Conservation (phyloP, 2,113 vertebrate species). For the Hippopotamus amphibius region DNA sequence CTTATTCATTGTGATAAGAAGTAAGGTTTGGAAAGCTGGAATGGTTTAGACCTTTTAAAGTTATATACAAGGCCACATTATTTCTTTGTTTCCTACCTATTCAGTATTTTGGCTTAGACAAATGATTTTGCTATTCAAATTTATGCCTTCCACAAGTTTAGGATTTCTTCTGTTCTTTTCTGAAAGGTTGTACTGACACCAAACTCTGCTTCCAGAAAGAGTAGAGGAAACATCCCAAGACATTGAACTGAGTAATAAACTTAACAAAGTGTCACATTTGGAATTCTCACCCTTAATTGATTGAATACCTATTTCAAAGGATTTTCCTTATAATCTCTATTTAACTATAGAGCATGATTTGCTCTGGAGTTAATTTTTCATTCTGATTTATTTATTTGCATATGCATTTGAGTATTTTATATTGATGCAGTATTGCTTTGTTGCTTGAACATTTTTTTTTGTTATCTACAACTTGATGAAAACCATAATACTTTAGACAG, state of each 20-base stretch:
- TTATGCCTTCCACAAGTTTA: slow-evolving; percentile 1
- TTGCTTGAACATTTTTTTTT: slow-evolving; percentile 53
- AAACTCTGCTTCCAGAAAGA: background rate
- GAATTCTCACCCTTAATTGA: background rate
- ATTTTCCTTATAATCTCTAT: slow-evolving; percentile 22
- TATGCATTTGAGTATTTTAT: slow-evolving; percentile 19
- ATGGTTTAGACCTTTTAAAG: slow-evolving; percentile 35
- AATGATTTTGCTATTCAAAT: background rate
- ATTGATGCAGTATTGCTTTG: background rate
- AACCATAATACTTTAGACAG: background rate
- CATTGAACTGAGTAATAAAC: background rate
- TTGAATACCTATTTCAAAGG: background rate
- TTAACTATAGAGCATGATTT: background rate
- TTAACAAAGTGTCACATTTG: background rate
- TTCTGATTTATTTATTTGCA: slow-evolving; percentile 48
- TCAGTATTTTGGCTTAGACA: slow-evolving; percentile 21
- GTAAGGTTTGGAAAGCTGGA: background rate
- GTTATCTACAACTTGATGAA: slow-evolving; percentile 15
- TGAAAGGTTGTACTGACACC: background rate
- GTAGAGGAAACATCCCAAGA: background rate
- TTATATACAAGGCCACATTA: background rate
- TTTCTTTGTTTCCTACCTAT: slow-evolving; percentile 24
- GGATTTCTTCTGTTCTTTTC: background rate
- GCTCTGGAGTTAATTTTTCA: slow-evolving; percentile 9
- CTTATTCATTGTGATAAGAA: background rate